phyloP scores from a whole-genome alignment of 1,140 invertebrate genomes.

The Aphelinus certus region DNA sequence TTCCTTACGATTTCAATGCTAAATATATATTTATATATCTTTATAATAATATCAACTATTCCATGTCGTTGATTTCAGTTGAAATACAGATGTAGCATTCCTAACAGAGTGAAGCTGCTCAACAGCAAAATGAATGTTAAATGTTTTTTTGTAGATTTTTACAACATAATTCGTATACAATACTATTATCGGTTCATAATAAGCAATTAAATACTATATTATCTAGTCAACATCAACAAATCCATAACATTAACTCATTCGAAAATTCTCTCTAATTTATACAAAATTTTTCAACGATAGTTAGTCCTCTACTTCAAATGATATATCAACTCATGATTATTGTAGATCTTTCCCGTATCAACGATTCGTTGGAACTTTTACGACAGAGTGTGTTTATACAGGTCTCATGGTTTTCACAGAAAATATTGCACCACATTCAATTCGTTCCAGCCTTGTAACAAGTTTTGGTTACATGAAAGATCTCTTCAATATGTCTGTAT shows the following conservation, averaged over 20 bases:
- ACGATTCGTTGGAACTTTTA: conserved; percentile 47
- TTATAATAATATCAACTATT: conserved; percentile 45
- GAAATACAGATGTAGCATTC: background rate
- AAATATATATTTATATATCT: conserved; percentile 56
- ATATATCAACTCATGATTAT: too few relatives aligned
- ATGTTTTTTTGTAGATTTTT: conserved; percentile 14
- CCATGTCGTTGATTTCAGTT: conserved; percentile 22
- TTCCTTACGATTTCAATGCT: conserved; percentile 54
- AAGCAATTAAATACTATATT: conserved; percentile 24
- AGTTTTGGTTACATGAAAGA: conserved; percentile 42
- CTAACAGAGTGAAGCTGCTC: conserved; percentile 42
- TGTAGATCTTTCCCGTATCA: too few relatives aligned
- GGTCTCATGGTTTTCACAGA: conserved; percentile 43
- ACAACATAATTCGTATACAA: background rate
- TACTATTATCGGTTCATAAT: conserved; percentile 12
- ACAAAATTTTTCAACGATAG: background rate
- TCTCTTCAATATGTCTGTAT: conserved; percentile 28
- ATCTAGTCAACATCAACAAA: conserved; percentile 10
- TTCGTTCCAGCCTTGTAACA: conserved; percentile 43
- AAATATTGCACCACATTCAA: conserved; percentile 51
- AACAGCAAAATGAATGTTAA: conserved; percentile 41
- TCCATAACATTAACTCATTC: conserved; percentile 7
- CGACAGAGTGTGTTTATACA: conserved; percentile 35
- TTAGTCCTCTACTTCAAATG: too few relatives aligned
- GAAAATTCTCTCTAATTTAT: conserved; percentile 2